A percentile compares a stretch with the other conserved stretches of the same genome.
Evolutionary conservation across 2,888 invertebrate species (phyloP).

Genomic region (Hypsopygia costalis): DNA sequence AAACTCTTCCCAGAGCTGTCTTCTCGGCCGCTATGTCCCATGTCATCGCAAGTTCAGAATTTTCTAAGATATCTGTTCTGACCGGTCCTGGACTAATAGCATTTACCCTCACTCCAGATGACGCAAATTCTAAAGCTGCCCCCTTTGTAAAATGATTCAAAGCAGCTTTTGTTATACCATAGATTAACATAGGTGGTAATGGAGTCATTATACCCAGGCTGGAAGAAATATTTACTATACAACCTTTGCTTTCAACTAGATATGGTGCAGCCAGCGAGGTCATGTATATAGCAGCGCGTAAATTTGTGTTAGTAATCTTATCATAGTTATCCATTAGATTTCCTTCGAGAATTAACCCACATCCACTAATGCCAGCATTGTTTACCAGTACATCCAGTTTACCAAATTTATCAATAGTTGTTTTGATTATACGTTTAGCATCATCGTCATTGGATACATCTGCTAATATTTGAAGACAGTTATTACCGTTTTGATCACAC

Average conservation of each 20-base stretch:
- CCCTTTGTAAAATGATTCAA: slow-evolving; percentile 31
- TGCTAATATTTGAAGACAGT: slow-evolving; percentile 20
- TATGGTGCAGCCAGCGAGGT: slow-evolving; percentile 30
- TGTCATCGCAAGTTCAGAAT: slow-evolving; percentile 11
- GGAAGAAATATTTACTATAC: slow-evolving; percentile 35
- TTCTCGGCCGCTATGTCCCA: slow-evolving; percentile 17
- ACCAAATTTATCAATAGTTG: slow-evolving; percentile 23
- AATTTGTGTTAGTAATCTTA: slow-evolving; percentile 20
- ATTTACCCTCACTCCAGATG: slow-evolving; percentile 33
- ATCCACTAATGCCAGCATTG: slow-evolving; percentile 27
- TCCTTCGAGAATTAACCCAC: slow-evolving; percentile 17
- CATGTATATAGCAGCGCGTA: slow-evolving; percentile 25
- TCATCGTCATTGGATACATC: slow-evolving; percentile 29
- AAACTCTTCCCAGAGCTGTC: slow-evolving; percentile 19
- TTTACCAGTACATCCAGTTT: slow-evolving; percentile 32
- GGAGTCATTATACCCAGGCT: slow-evolving; percentile 16
- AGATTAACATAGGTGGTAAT: slow-evolving; percentile 14
- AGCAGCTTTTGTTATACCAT: slow-evolving; percentile 30
- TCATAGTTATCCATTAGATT: slow-evolving; percentile 15
- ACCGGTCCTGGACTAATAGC: slow-evolving; percentile 84
- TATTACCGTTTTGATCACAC: slow-evolving; percentile 14
- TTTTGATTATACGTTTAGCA: slow-evolving; percentile 18
- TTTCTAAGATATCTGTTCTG: slow-evolving; percentile 28
- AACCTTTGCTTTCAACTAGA: slow-evolving; percentile 33
- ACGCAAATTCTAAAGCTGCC: slow-evolving; percentile 29